Base-by-base conservation (phyloP, 2,797 vertebrate species). In the Poecile montanus region DNA sequence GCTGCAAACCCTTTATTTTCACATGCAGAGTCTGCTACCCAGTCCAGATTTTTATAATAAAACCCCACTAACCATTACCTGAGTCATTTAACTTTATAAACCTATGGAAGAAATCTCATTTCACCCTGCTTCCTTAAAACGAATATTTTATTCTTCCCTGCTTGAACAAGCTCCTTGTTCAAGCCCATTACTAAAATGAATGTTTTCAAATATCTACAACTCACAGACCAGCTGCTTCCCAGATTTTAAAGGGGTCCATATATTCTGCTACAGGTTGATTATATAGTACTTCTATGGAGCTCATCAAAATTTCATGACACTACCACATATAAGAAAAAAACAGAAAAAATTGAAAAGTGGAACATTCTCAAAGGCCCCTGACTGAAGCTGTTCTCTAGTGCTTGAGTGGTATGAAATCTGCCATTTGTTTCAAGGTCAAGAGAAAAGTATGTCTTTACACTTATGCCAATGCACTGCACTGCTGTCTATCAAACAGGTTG, bases 401-500 rank as follows among this genome's bases (percentile, higher is more conserved):
- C 36, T 27, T 53, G 32, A 77, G 34, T 36, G 15, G 34, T 73
- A 91, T 57, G 61, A 88, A 87, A 93, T 67, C 71, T 82, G 74
- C 48, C 63, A 70, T 82, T 94, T 89, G 56, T 76, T 63, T 85
- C 81, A 47, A 77, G 67, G 88, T 71, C 34, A 88, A 80, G 74
- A 85, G 60, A 65, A 79, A 90, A 74, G 50, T 51, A 63, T 40
- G 32, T 76, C 78, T 91, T 93, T 77, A 63, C 56, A 53, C 38
- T 88, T 71, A 47, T 10, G 74, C 80, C 92, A 92, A 47, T 57
- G n/a, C 44, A 71, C 42, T 29, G 63, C 60, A 36, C 84, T 91
- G 90, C 20, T 56, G 29, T 44, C 80, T 66, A n/a, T 93, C 93
- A 92, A 85, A 89, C 32, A 77, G 42, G 83, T 72, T 81, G 71